Conservation (phyloP, 2,113 vertebrate genomes). For the Telmatochromis bifrenatus region DNA sequence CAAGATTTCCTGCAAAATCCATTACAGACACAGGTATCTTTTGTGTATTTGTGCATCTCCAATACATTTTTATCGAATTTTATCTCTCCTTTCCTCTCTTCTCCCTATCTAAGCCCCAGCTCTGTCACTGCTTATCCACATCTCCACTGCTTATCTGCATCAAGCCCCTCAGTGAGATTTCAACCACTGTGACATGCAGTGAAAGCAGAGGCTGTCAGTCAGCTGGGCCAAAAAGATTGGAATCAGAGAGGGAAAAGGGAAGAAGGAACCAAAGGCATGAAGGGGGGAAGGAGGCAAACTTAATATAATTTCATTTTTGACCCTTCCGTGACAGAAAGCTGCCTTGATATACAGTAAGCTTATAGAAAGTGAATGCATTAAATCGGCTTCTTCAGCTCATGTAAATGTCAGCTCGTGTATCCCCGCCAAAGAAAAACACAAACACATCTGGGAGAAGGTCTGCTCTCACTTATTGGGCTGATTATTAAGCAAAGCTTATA, state of each 20-base stretch:
- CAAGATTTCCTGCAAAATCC: constrained; percentile 90
- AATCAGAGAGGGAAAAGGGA: constrained; percentile 17
- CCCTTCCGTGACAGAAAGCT: neutral
- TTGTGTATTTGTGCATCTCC: constrained; percentile 85
- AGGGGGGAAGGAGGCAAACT: neutral
- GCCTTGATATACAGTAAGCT: constrained; percentile 3
- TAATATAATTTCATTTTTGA: constrained; percentile 47
- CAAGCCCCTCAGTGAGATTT: constrained; percentile 65
- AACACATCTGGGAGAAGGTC: constrained; percentile 21
- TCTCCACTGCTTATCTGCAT: constrained; percentile 77
- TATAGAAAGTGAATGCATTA: constrained; percentile 23
- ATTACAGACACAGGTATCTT: constrained; percentile 87
- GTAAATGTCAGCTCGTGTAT: constrained; percentile 48
- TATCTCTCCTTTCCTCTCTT: constrained; percentile 69
- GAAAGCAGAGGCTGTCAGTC: constrained; percentile 75
- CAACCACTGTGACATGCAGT: constrained; percentile 61
- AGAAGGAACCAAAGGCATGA: neutral
- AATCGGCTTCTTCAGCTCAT: constrained; percentile 14
- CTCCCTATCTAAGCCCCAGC: constrained; percentile 61
- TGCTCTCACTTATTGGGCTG: constrained; percentile 32
- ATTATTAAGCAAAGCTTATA: constrained; percentile 37
- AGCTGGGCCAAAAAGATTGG: constrained; percentile 65
- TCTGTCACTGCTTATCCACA: constrained; percentile 80
- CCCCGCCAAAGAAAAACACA: constrained; percentile 12
- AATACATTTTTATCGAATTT: constrained; percentile 64